Conservation (phyloP, 2,113 vertebrate species). For the Cololabis saira region DNA sequence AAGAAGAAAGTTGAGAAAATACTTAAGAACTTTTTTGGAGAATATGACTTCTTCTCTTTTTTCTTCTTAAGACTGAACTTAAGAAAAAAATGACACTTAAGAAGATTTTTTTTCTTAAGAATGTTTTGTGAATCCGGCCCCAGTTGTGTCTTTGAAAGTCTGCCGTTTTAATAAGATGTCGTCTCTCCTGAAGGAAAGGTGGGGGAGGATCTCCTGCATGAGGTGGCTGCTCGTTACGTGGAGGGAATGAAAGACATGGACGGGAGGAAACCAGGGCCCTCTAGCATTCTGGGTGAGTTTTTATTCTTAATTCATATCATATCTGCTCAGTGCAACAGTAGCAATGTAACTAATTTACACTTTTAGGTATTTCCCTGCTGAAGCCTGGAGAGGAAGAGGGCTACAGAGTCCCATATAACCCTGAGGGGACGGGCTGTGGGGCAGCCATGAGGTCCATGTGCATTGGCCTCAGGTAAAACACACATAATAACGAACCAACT, state of each 20-base stretch:
- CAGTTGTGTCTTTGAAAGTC: conserved; percentile 16
- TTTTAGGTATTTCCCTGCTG: conserved; percentile 82
- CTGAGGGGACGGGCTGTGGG: conserved; percentile 82
- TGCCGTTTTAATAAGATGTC: conserved; percentile 4
- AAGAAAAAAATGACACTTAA: no score
- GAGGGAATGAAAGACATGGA: conserved; percentile 88
- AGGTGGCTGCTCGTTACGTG: conserved; percentile 82
- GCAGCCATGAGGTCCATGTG: conserved; percentile 89
- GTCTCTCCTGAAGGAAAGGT: conserved; percentile 69
- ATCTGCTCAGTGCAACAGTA: not conserved
- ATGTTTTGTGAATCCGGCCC: no score
- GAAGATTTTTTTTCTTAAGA: no score
- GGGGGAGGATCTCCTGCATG: conserved; percentile 81
- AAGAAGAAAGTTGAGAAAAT: no score
- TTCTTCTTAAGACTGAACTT: no score
- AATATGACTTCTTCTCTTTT: no score
- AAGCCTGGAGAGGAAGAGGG: conserved; percentile 79
- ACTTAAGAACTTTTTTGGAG: no score
- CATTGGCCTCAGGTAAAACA: no score
- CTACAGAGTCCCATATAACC: conserved; percentile 82
- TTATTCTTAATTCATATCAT: not conserved
- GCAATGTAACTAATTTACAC: not conserved
- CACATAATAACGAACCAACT: not conserved
- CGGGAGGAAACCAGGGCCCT: conserved; percentile 85
- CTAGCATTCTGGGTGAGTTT: conserved; percentile 80